Conservation (phyloP, 1,140 invertebrate species). For the Vollenhovia emeryi region DNA sequence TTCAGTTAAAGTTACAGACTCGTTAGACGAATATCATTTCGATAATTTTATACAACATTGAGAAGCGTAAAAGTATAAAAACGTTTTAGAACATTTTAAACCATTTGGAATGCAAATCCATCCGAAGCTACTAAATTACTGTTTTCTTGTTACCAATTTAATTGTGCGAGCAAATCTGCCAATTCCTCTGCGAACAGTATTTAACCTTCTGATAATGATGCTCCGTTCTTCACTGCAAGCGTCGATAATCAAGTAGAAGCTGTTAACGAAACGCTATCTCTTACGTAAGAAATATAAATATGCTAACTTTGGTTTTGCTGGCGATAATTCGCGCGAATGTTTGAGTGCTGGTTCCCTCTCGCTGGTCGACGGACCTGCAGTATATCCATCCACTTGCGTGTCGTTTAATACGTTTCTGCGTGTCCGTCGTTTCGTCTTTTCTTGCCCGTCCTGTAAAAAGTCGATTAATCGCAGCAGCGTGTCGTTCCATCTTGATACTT, state of each 20-base stretch:
- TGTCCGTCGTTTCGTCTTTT: not conserved
- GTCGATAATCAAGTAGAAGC: not conserved
- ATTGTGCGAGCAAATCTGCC: not conserved
- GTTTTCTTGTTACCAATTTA: not conserved
- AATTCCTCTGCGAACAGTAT: slow-evolving; percentile 19
- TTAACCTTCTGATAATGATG: slow-evolving; percentile 1
- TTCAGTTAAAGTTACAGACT: not conserved
- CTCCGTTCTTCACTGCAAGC: slow-evolving; percentile 37
- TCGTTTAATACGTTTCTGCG: not conserved
- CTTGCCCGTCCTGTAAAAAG: slow-evolving; percentile 12
- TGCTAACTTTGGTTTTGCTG: slow-evolving; percentile 35
- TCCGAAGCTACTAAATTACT: not conserved
- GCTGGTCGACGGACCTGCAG: not conserved
- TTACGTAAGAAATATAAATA: slow-evolving; percentile 8
- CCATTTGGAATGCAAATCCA: not conserved
- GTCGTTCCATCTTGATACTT: not conserved
- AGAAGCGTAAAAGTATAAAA: not conserved
- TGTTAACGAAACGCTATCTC: not conserved
- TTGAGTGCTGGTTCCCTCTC: not conserved
- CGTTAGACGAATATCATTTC: not conserved
- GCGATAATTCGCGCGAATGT: not conserved
- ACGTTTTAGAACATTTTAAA: not conserved
- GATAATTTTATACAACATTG: not conserved
- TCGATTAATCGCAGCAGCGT: not conserved
- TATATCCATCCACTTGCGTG: not conserved